A percentile compares a stretch with the other conserved stretches of the same genome.
Conservation (phyloP, 2,888 invertebrate species). For the Thymelicus sylvestris region DNA sequence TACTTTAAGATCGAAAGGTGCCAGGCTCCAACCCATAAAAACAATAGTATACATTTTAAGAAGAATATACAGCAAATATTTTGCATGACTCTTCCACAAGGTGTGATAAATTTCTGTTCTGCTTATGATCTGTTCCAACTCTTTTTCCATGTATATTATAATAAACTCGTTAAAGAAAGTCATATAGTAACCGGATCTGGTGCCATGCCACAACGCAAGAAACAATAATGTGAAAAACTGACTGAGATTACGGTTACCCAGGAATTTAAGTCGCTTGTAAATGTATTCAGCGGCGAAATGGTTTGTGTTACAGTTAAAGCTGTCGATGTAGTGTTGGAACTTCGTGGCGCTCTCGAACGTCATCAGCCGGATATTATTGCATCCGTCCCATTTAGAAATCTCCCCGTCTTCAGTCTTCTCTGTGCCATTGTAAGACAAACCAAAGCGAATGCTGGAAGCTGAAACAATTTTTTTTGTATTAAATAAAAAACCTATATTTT, state of each 20-base stretch:
- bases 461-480: slow-evolving; percentile 50
- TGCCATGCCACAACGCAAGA: slow-evolving; percentile 98
- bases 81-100: slow-evolving; percentile 70
- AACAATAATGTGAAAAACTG: slow-evolving; percentile 93
- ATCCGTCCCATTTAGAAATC: slow-evolving; percentile 91
- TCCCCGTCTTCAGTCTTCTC: slow-evolving; percentile 68
- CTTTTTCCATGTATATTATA: slow-evolving; percentile 93
- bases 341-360: slow-evolving; percentile 93
- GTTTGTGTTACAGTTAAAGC: slow-evolving; percentile 98
- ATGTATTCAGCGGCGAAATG: slow-evolving; percentile 97
- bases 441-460: slow-evolving; percentile 85
- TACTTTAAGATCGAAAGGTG: slow-evolving; percentile 90
- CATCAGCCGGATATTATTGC: slow-evolving; percentile 93
- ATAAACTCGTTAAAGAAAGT: slow-evolving; percentile 96
- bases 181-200: slow-evolving; percentile 96
- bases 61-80: slow-evolving; percentile 81
- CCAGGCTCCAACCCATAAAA: slow-evolving; percentile 93
- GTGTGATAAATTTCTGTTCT: slow-evolving; percentile 77
- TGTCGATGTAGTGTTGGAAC: slow-evolving; percentile 94
- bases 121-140: slow-evolving; percentile 84
- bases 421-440: slow-evolving; percentile 93
- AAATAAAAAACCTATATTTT: not conserved
- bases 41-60: slow-evolving; percentile 90
- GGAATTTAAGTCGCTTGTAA: slow-evolving; percentile 96
- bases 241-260: slow-evolving; percentile 92